Evolutionary conservation across 2,888 invertebrate genomes (phyloP), one percentile per base, ranked within the genome.

Genomic region (Marasmarcha lunaedactyla): DNA sequence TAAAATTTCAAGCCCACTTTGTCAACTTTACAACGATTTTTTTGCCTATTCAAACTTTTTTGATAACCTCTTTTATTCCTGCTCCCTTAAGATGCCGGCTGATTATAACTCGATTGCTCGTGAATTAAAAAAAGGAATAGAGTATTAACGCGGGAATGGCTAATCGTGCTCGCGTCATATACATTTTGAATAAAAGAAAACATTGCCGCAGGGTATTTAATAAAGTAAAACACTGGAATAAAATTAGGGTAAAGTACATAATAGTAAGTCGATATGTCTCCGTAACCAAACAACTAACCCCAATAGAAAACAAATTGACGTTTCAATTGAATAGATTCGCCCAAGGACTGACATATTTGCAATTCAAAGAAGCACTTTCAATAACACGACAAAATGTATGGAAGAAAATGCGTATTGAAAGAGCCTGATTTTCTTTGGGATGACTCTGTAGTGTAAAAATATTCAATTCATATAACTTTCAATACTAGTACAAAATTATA

Each of bases 261-360:
- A 20, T 58, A 58, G 63, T 54, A 55, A 61, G 58, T 44, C 63
- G 67, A 66, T 70, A 66, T 65, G 65, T 62, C 63, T 51, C 54
- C 54, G 58, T 59, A 59, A 58, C 62, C 63, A 57, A 62, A 66
- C 60, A 59, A 49, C 52, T 50, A 55, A 68, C 70, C 73, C 73
- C 72, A 68, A 77, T 74, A 72, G 77, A 77, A 78, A 81, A 83
- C 77, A 79, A 81, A 81, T 81, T 79, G 81, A 77, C 81, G 70
- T 78, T 76, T 81, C 73, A 76, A 81, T 79, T 60, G 72, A 54
- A 59, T 60, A 60, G 63, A 59, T 60, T 60, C 63, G 63, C 64
- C 68, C 63, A 61, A 64, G 65, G 72, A 66, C 67, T 59, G 46
- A 51, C 59, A 55, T 63, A 81, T 81, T 83, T 79, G 77, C 81